These are phyloP conservation scores for Apostichopus leukothele DNA, from an alignment of 53 echinoderm and acorn worm genomes.

Conservation along the genomic window DNA sequence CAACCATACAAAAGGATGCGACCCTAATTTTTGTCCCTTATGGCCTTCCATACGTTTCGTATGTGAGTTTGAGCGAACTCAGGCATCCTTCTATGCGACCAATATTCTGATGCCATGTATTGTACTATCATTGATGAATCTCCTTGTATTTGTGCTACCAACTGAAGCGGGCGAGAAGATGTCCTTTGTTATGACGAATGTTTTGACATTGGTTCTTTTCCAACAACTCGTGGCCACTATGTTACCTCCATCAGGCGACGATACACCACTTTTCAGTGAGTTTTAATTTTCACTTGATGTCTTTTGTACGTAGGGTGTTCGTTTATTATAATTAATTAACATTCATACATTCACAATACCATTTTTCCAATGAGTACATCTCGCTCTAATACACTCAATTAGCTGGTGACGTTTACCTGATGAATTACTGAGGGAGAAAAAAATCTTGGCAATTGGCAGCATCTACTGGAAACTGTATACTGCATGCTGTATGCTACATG, in stretches of 20 bases:
- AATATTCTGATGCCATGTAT: constrained; percentile 45
- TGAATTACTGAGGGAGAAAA: too few species aligned
- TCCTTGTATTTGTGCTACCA: constrained; percentile 30
- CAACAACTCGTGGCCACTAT: constrained; percentile 42
- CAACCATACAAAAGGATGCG: constrained; percentile 4
- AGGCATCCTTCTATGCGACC: constrained; percentile 18
- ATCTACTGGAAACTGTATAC: too few species aligned
- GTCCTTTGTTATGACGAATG: constrained; percentile 46
- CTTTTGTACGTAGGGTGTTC: too few species aligned
- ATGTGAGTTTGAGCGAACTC: constrained; percentile 14
- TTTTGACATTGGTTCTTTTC: constrained; percentile 27
- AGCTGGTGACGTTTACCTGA: too few species aligned
- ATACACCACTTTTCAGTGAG: constrained; percentile 46
- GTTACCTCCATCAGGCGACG: constrained; percentile 43
- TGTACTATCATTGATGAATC: constrained; percentile 34
- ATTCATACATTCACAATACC: too few species aligned
- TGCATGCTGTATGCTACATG: too few species aligned
- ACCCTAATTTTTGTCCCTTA: not conserved
- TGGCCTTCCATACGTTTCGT: constrained; percentile 33
- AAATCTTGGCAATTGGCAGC: too few species aligned
- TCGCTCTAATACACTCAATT: too few species aligned
- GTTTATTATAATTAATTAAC: too few species aligned
- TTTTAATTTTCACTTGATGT: not conserved
- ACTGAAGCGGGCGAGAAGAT: constrained; percentile 36
- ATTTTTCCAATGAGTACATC: too few species aligned